Evolutionary conservation across 2,888 invertebrate species (phyloP).

Genomic region (Mythimna albipuncta): DNA sequence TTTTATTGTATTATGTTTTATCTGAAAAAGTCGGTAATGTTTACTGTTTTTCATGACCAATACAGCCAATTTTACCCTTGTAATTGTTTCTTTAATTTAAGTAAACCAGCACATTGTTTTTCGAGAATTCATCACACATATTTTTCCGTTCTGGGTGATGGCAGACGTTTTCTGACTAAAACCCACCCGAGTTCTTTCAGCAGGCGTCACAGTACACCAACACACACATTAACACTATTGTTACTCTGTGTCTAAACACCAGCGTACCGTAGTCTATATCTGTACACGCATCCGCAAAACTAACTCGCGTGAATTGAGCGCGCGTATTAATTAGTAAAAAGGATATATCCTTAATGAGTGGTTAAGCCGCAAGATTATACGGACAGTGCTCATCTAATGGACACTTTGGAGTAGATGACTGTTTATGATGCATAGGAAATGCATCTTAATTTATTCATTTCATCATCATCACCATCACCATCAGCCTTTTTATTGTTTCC

Average conservation of each 20-base stretch:
- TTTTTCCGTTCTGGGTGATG: too few species aligned
- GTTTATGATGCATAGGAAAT: slow-evolving; percentile 26
- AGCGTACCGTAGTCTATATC: slow-evolving; percentile 55
- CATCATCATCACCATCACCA: too few species aligned
- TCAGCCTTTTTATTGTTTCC: too few species aligned
- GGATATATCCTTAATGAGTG: slow-evolving; percentile 89
- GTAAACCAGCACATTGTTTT: too few species aligned
- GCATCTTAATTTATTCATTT: slow-evolving; percentile 9
- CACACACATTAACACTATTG: neutral
- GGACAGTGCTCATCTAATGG: slow-evolving; percentile 43
- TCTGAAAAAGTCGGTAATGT: neutral
- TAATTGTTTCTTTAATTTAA: too few species aligned
- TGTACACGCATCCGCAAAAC: slow-evolving; percentile 73
- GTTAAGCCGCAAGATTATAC: slow-evolving; percentile 80
- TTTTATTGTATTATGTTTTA: neutral
- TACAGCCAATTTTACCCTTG: too few species aligned
- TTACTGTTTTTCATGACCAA: neutral
- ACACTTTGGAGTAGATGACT: slow-evolving; percentile 26
- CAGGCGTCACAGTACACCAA: neutral
- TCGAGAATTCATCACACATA: too few species aligned
- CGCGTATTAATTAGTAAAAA: slow-evolving; percentile 86
- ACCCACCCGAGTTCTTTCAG: too few species aligned
- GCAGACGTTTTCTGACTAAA: too few species aligned
- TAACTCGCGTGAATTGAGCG: slow-evolving; percentile 79
- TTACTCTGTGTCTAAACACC: slow-evolving; percentile 50